phyloP scores from a whole-genome alignment of 2,888 invertebrate genomes.

The Nebria salina region DNA sequence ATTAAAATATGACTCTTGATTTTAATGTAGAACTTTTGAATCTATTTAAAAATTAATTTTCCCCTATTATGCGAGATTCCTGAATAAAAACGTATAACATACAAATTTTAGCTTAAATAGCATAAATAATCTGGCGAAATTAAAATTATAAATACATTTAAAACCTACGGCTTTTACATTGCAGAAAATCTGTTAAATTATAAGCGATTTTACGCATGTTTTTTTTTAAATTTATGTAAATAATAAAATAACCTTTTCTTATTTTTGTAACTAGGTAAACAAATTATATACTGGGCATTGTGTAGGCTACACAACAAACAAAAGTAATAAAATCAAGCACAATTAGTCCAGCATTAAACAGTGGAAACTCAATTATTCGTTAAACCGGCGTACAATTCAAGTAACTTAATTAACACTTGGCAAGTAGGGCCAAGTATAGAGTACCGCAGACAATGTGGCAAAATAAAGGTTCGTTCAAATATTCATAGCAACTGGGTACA shows the following conservation, averaged over 20 bases:
- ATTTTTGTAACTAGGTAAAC: background rate
- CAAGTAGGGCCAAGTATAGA: background rate
- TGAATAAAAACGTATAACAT: too few relatives aligned
- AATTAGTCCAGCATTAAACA: conserved; percentile 20
- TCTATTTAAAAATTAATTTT: too few relatives aligned
- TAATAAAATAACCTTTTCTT: too few relatives aligned
- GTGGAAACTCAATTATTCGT: conserved; percentile 16
- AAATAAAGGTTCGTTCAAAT: conserved; percentile 16
- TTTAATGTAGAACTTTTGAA: too few relatives aligned
- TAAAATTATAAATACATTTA: background rate
- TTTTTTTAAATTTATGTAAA: too few relatives aligned
- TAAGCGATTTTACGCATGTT: too few relatives aligned
- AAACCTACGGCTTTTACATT: too few relatives aligned
- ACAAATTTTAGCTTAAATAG: too few relatives aligned
- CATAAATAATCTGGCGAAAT: background rate
- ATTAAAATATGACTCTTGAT: too few relatives aligned
- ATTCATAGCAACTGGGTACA: conserved; percentile 8
- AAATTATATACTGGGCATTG: conserved; percentile 5
- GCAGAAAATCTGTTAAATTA: too few relatives aligned
- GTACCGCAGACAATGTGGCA: conserved; percentile 6
- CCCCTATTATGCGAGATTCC: too few relatives aligned
- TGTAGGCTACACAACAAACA: conserved; percentile 17
- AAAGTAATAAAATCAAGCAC: conserved; percentile 10
- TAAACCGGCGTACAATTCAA: background rate
- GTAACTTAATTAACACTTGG: conserved; percentile 12